Evolutionary conservation across 2,797 vertebrate species (phyloP).

Genomic region (Eospalax fontanierii): DNA sequence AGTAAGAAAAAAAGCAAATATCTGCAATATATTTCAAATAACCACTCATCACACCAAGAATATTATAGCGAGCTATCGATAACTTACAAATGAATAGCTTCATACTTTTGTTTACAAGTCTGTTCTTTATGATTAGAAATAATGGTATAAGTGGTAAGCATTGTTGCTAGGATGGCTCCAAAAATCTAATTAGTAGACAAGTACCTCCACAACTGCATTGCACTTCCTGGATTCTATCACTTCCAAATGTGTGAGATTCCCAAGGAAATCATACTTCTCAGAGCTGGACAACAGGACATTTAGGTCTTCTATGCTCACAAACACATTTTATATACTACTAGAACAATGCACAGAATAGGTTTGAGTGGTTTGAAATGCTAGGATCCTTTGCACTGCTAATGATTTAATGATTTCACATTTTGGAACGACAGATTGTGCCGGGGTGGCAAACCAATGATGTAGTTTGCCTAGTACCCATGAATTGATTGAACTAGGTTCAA

Average conservation of each 20-base stretch:
- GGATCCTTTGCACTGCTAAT: background rate
- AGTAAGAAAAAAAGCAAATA: background rate
- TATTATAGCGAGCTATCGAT: background rate
- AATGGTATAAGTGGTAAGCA: background rate
- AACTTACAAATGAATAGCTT: constrained; percentile 44
- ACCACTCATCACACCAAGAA: no score
- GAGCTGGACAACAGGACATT: background rate
- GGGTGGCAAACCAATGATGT: background rate
- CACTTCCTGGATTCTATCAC: background rate
- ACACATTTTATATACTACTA: constrained; percentile 26
- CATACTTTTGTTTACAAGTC: constrained; percentile 51
- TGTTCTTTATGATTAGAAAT: constrained; percentile 41
- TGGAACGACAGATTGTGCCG: background rate
- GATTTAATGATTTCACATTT: constrained; percentile 33
- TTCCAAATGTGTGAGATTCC: constrained; percentile 13
- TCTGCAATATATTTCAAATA: background rate
- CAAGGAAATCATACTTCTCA: constrained; percentile 38
- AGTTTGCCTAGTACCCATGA: no score
- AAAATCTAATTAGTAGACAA: constrained; percentile 5
- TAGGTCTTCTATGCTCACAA: background rate
- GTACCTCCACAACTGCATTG: constrained; percentile 1
- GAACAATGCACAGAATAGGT: background rate
- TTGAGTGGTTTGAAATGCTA: constrained; percentile 47
- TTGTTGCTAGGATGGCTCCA: background rate
- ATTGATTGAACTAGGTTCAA: no score